Evolutionary conservation across 1,140 invertebrate genomes (phyloP), one percentile per base, ranked within the genome.

Genomic region (Caligus rogercresseyi): DNA sequence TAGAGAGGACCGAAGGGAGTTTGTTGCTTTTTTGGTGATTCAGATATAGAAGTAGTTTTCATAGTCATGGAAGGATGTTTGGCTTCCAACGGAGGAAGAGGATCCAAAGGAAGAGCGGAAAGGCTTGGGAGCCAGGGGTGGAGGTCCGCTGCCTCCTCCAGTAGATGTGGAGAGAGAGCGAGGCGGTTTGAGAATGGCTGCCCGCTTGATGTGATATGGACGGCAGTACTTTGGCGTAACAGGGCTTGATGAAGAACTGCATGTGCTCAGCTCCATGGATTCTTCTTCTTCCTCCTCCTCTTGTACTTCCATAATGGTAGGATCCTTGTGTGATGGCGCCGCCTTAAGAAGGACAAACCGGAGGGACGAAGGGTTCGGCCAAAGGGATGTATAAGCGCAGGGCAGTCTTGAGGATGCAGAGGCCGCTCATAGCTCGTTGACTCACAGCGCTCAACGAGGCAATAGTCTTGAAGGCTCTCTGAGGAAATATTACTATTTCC

Each of bases 331-430:
- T n/a, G n/a, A n/a, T n/a, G n/a, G n/a, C n/a, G n/a, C n/a, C 57
- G 68, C 67, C 52, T 64, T 52, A 21, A 67, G 55, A 18, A 71
- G 54, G 53, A 71, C 67, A 58, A 71, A 69, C n/a, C 65, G 64
- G 65, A 65, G 68, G 25, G 67, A 58, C 24, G 67, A 66, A 16
- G 64, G 67, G 54, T 25, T 66, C 20, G 67, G 67, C 70, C 70
- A 71, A 25, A 67, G 65, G 25, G 65, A 65, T 72, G 70, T 25
- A 71, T 66, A 20, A 63, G 60, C 23, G 71, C 58, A 25, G 70
- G 70, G 56, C 65, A 61, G 57, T 71, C 70, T 20, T 68, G 64
- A 11, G 59, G 52, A 54, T 69, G 59, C 14, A 71, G 60, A 54
- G 65, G 65, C 51, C 70, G 62, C 65, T 71, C 70, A 67, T 66